These are phyloP conservation scores for Avahi laniger DNA, from an alignment of 2,797 vertebrate genomes.

Conservation along the genomic window DNA sequence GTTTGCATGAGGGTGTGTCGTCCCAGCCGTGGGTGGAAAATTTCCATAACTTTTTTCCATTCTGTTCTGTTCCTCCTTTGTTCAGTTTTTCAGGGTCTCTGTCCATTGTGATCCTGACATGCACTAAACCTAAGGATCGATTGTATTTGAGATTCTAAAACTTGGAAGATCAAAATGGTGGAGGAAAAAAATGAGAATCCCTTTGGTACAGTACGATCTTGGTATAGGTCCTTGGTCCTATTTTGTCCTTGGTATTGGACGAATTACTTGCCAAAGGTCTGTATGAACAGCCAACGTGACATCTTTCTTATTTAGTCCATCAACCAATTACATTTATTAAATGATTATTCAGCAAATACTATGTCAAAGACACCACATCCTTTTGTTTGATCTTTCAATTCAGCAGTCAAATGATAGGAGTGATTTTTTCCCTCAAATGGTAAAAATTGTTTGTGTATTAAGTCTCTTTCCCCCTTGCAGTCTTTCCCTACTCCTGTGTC, in stretches of 20 bases:
- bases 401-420: background rate
- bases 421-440: background rate
- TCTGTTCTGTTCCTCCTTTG: slow-evolving; percentile 38
- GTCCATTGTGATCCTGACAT: background rate
- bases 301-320: background rate
- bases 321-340: background rate
- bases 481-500: background rate
- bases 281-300: background rate
- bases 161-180: background rate
- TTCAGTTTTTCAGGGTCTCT: background rate
- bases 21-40: slow-evolving; percentile 28
- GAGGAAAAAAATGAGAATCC: background rate
- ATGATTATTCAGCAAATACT: background rate
- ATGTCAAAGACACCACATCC: background rate
- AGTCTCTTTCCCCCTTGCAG: background rate
- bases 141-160: slow-evolving; percentile 56
- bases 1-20: slow-evolving; percentile 39
- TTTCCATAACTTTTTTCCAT: slow-evolving; percentile 61
- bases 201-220: background rate
- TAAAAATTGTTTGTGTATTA: background rate
- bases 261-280: background rate
- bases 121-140: background rate
- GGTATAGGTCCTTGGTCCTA: too few species aligned
- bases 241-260: background rate
- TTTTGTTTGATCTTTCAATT: background rate